A percentile compares a stretch with the other conserved stretches of the same genome.
Conservation (phyloP, 2,888 invertebrate genomes). For the Leucania comma region DNA sequence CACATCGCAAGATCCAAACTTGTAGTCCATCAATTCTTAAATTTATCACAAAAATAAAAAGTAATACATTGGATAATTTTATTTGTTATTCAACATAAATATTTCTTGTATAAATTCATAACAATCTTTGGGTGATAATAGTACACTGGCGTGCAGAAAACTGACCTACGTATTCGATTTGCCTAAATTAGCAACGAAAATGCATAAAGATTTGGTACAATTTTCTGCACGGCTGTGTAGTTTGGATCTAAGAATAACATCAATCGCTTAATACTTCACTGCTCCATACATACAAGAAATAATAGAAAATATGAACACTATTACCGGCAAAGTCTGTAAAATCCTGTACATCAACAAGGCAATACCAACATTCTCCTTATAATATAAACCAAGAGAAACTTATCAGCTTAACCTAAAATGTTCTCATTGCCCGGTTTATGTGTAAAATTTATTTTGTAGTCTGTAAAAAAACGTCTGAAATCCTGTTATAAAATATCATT, state of each 20-base stretch:
- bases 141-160: constrained; percentile 74
- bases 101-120: constrained; percentile 90
- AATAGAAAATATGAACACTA: constrained; percentile 63
- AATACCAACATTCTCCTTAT: constrained; percentile 36
- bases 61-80: constrained; percentile 84
- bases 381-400: constrained; percentile 50
- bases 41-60: constrained; percentile 68
- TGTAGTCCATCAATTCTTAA: constrained; percentile 60
- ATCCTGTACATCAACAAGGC: constrained; percentile 33
- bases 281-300: constrained; percentile 69
- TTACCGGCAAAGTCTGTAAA: constrained; percentile 52
- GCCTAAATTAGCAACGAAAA: constrained; percentile 49
- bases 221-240: constrained; percentile 72
- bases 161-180: constrained; percentile 48
- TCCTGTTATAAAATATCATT: constrained; percentile 54
- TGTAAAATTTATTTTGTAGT: constrained; percentile 14
- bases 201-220: constrained; percentile 46
- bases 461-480: constrained; percentile 44
- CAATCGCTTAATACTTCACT: constrained; percentile 74
- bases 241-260: constrained; percentile 84
- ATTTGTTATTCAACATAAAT: constrained; percentile 90
- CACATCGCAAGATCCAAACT: constrained; percentile 48
- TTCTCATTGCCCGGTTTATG: constrained; percentile 44
- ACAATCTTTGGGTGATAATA: constrained; percentile 90
- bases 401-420: constrained; percentile 49